These are phyloP conservation scores for Lepus europaeus DNA, from an alignment of 2,113 vertebrate species.

Conservation along the genomic window DNA sequence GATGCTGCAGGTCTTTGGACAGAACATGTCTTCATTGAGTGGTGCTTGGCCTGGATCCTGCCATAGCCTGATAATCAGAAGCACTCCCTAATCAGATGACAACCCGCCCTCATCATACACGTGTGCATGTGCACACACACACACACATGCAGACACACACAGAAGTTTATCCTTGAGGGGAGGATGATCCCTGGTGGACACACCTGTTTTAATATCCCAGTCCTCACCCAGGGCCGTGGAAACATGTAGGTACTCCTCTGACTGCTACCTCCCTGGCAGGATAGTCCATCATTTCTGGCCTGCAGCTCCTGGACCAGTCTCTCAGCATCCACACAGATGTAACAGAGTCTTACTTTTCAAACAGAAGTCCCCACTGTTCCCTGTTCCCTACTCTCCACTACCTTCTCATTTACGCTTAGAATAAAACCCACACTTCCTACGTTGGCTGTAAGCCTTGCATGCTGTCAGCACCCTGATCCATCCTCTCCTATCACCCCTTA, in stretches of 20 bases:
- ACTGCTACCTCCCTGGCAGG: background rate
- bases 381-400: background rate
- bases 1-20: background rate
- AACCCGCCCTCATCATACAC: no score
- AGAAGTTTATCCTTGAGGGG: background rate
- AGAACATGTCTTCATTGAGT: background rate
- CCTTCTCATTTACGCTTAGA: background rate
- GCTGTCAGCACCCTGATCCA: no score
- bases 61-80: background rate
- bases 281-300: background rate
- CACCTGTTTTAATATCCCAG: background rate
- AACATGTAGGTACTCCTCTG: background rate
- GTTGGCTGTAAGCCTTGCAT: background rate
- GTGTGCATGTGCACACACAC: background rate
- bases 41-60: background rate
- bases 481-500: background rate
- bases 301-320: background rate
- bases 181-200: background rate
- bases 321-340: no score
- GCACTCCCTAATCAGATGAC: background rate
- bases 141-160: background rate
- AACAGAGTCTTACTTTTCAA: background rate
- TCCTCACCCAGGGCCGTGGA: background rate
- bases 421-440: background rate
- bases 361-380: background rate